phyloP scores from a whole-genome alignment of 2,113 vertebrate genomes.

The Riparia riparia region DNA sequence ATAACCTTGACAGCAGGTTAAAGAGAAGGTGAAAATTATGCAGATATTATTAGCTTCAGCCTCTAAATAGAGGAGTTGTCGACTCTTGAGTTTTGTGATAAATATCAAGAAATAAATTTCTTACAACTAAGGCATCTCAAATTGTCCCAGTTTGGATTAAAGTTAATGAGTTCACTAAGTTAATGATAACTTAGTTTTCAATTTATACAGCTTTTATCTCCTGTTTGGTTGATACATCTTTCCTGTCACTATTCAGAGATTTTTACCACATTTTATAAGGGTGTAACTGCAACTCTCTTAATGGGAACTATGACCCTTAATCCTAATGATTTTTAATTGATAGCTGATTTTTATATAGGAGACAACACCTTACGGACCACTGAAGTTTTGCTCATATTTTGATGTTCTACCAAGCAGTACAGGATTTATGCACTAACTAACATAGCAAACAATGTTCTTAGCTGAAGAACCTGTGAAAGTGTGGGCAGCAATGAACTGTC shows the following conservation, averaged over 20 bases:
- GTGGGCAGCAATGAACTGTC: fast-evolving
- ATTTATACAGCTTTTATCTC: background rate
- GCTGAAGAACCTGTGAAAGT: background rate
- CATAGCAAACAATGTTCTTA: background rate
- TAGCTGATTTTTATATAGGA: background rate
- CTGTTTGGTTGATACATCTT: background rate
- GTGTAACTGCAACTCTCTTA: background rate
- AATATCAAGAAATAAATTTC: background rate
- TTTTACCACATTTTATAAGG: background rate
- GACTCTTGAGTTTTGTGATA: background rate
- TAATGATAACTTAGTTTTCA: background rate
- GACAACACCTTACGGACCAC: background rate
- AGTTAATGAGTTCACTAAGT: background rate
- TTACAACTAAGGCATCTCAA: background rate
- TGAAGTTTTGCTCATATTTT: background rate
- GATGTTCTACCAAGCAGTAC: background rate
- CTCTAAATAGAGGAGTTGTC: background rate
- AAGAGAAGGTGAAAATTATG: background rate
- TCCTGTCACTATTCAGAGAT: background rate
- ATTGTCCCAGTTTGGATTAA: background rate
- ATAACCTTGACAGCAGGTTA: background rate
- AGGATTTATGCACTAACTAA: background rate
- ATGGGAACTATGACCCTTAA: background rate
- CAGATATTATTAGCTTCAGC: background rate
- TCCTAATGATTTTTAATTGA: background rate